Base-by-base conservation (phyloP, 2,113 vertebrate species). In the Gobius niger region DNA sequence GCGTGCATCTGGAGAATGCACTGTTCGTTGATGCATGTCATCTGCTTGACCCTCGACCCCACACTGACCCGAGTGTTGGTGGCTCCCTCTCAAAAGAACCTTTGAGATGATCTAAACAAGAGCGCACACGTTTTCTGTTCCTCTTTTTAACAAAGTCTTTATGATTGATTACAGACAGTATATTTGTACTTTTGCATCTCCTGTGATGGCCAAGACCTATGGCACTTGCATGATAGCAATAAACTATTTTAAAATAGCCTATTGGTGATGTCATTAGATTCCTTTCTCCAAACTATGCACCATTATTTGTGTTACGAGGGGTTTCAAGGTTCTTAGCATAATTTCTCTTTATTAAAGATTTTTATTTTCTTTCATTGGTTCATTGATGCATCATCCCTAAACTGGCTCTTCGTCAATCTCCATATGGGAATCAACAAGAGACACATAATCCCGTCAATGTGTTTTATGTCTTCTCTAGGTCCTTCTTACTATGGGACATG, bases 191-290 rank as follows among this genome's bases (percentile, higher is more conserved):
- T 92, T 93, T 92, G 91, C 91, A 93, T 92, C 88, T 90, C 84
- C 88, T 91, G 90, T 92, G 84, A 88, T 87, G 84, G 88, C 91
- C 83, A 82, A 80, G 65, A 91, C 86, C 90, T 90, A 90, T 89
- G 89, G 90, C 91, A 91, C 88, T 85, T 94, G 93, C 93, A 94
- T 94, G 93, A 91, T 81, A 89, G 92, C 92, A 94, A 94, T 94
- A 94, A 94, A 93, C 71, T 85, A 90, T 92, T 93, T 93, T 91
- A 91, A 93, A 93, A 82, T 85, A 93, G 7, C 18, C n/a, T 1
- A 9, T 47, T 49, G 0, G 1, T 84, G 24, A 7, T 7, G 12
- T 70, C 63, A 53, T 12, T 0, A 49, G 3, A 2, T 56, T 7
- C 2, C 11, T 16, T 9, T 54, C 49, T 42, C 12, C 11, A 34